These are phyloP conservation scores for Nomada flava DNA, from an alignment of 2,888 invertebrate species.

Conservation along the genomic window DNA sequence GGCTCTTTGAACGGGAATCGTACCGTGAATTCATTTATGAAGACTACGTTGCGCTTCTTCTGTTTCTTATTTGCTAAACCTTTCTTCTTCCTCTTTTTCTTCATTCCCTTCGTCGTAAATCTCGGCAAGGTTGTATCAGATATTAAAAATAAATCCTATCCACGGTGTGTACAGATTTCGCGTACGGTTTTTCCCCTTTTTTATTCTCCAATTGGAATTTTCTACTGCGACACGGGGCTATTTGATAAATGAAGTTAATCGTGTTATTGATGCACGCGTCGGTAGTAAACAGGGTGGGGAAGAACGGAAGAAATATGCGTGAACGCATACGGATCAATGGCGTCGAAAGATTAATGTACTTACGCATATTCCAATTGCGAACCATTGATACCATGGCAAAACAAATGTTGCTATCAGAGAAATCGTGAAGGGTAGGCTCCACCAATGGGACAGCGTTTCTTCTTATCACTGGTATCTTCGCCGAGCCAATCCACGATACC, in stretches of 20 bases:
- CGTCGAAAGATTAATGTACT: conserved; percentile 38
- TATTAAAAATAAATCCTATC: too few relatives aligned
- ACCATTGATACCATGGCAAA: conserved; percentile 49
- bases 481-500: conserved; percentile 46
- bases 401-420: conserved; percentile 39
- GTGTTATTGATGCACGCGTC: not conserved
- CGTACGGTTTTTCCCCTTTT: not conserved
- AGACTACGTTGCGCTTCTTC: not conserved
- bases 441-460: conserved; percentile 27
- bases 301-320: conserved; percentile 9
- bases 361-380: not conserved
- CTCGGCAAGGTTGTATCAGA: too few relatives aligned
- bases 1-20: conserved; percentile 20
- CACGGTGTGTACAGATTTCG: too few relatives aligned
- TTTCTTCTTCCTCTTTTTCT: too few relatives aligned
- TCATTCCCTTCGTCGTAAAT: not conserved
- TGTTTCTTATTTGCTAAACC: not conserved
- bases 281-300: not conserved
- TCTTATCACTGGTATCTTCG: conserved; percentile 34
- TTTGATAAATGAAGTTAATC: not conserved
- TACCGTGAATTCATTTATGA: conserved; percentile 8
- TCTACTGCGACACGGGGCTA: not conserved
- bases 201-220: not conserved
- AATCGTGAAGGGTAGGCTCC: conserved; percentile 19
- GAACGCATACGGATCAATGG: conserved; percentile 42